phyloP scores from a whole-genome alignment of 2,888 invertebrate species.

The Drosophila testacea region DNA sequence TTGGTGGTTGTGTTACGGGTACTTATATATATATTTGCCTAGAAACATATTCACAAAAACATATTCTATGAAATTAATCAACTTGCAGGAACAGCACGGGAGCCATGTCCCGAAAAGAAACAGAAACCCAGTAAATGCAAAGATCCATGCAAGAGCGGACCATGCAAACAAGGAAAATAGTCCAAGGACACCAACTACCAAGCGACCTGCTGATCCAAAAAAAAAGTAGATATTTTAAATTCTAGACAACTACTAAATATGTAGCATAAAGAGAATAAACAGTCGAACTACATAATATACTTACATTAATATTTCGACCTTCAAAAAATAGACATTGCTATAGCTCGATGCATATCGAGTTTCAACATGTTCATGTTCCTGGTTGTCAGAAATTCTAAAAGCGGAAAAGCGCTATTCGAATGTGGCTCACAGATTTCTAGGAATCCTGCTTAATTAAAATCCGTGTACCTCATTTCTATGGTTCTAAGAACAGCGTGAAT shows the following conservation, averaged over 20 bases:
- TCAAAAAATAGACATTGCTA: no score
- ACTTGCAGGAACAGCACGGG: not conserved
- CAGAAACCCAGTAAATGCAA: conserved; percentile 11
- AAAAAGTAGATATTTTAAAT: not conserved
- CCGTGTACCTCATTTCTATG: no score
- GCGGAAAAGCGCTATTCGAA: no score
- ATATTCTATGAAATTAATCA: not conserved
- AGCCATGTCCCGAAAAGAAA: conserved; percentile 4
- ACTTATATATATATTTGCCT: not conserved
- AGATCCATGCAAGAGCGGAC: conserved; percentile 33
- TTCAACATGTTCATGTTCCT: no score
- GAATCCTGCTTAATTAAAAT: no score
- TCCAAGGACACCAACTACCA: not conserved
- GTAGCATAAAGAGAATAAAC: not conserved
- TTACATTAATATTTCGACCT: not conserved
- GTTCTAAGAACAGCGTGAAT: no score
- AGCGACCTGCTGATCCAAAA: conserved; percentile 16
- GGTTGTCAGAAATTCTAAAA: no score
- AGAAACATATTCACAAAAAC: not conserved
- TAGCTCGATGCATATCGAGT: no score
- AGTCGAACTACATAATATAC: not conserved
- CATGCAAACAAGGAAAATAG: conserved; percentile 29
- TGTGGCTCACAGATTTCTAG: no score
- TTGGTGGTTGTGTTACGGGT: conserved; percentile 45
- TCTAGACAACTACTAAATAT: not conserved